These are phyloP conservation scores for Hydractinia symbiolongicarpus DNA, from an alignment of 30 jellyfish, hydroid and myxozoan species.

Conservation along the genomic window DNA sequence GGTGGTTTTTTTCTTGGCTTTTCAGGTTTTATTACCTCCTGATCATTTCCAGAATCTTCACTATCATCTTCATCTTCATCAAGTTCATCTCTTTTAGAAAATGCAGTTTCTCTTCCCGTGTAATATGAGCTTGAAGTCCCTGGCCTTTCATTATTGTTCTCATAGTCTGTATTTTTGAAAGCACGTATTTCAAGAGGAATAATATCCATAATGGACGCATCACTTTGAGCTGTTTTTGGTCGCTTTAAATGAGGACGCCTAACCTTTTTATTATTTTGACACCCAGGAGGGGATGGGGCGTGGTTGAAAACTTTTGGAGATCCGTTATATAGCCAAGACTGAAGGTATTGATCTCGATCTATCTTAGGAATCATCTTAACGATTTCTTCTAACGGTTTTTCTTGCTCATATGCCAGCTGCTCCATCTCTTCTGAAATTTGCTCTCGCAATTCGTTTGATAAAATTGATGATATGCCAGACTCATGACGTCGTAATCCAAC, in stretches of 20 bases:
- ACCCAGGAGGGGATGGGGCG: slow-evolving; percentile 9
- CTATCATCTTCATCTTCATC: background rate
- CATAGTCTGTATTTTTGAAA: background rate
- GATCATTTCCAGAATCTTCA: background rate
- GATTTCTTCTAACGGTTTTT: slow-evolving; percentile 5
- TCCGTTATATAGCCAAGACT: slow-evolving; percentile 24
- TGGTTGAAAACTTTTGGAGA: background rate
- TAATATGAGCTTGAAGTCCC: background rate
- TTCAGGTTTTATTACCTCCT: background rate
- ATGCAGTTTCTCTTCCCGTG: slow-evolving; percentile 12
- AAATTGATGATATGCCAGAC: slow-evolving; percentile 22
- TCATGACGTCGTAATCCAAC: background rate
- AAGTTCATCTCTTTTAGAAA: background rate
- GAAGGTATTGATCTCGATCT: slow-evolving; percentile 31
- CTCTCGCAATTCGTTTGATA: background rate
- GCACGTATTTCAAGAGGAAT: slow-evolving; percentile 13
- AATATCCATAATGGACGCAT: slow-evolving; percentile 9
- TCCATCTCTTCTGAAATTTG: slow-evolving; percentile 15
- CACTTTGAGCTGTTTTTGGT: slow-evolving; percentile 35
- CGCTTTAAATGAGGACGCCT: slow-evolving; percentile 8
- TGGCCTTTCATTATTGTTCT: slow-evolving; percentile 23
- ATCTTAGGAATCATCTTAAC: slow-evolving; percentile 19
- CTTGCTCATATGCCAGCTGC: slow-evolving; percentile 7
- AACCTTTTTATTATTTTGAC: background rate
- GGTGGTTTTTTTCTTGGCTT: background rate